These are phyloP conservation scores for Melanotaenia boesemani DNA, from an alignment of 2,797 vertebrate species.

Conservation along the genomic window DNA sequence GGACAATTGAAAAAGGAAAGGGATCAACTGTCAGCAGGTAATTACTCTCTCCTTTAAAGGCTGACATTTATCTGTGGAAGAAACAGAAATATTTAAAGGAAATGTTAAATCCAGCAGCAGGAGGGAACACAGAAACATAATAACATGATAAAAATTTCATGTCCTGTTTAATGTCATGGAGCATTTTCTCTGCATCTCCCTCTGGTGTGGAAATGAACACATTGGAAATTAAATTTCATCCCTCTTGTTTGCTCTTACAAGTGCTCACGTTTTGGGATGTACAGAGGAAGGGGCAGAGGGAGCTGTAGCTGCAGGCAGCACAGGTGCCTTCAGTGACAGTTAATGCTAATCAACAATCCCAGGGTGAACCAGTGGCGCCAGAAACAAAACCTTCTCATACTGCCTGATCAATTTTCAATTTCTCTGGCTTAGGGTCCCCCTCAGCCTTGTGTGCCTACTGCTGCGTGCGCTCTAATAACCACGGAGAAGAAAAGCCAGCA, in stretches of 20 bases:
- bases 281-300: slow-evolving; percentile 19
- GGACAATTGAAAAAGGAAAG: slow-evolving; percentile 40
- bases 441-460: slow-evolving; percentile 59
- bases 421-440: slow-evolving; percentile 76
- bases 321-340: slow-evolving; percentile 48
- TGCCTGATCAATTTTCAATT: slow-evolving; percentile 86
- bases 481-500: slow-evolving; percentile 77
- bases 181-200: slow-evolving; percentile 38
- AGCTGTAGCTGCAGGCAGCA: slow-evolving; percentile 44
- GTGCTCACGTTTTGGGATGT: slow-evolving; percentile 65
- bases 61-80: slow-evolving; percentile 24
- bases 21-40: slow-evolving; percentile 29
- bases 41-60: slow-evolving; percentile 34
- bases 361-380: slow-evolving; percentile 54
- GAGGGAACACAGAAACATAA: slow-evolving; percentile 19
- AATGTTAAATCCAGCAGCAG: slow-evolving; percentile 22
- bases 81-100: slow-evolving; percentile 23
- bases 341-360: slow-evolving; percentile 81
- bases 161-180: slow-evolving; percentile 44
- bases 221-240: slow-evolving; percentile 60
- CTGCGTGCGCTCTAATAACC: slow-evolving; percentile 75
- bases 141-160: slow-evolving; percentile 36
- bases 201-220: slow-evolving; percentile 53
- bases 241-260: slow-evolving; percentile 57
- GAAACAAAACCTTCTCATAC: slow-evolving; percentile 65